Conservation (phyloP, 2,113 vertebrate genomes). For the Microcebus jonahi region DNA sequence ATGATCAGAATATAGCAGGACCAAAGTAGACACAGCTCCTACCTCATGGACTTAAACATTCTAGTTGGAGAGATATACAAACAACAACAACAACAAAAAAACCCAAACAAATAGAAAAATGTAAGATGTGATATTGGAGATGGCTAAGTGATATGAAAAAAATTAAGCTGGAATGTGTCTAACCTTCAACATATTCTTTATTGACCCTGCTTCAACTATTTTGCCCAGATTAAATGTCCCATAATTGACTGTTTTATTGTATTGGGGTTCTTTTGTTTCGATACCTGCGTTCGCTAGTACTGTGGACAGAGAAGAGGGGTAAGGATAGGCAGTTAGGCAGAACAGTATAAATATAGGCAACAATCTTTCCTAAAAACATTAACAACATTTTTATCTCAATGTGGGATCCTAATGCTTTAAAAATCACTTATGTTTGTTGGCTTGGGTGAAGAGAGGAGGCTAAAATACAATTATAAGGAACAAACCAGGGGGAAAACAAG, state of each 20-base stretch:
- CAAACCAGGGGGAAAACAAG: not conserved
- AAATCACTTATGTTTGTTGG: not conserved
- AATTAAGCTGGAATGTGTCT: not conserved
- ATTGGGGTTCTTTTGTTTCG: not conserved
- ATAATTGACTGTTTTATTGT: not conserved
- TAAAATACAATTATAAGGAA: not conserved
- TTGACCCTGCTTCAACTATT: not conserved
- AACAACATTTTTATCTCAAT: not conserved
- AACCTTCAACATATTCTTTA: not conserved
- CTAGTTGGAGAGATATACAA: not conserved
- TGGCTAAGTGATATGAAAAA: not conserved
- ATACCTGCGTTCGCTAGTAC: not conserved
- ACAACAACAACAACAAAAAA: not conserved
- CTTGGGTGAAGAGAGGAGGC: not conserved
- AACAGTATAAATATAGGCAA: not conserved
- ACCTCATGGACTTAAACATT: not conserved
- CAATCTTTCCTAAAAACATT: not conserved
- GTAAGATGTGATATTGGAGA: not conserved
- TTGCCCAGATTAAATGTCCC: not conserved
- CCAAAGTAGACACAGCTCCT: not conserved
- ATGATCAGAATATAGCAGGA: not conserved
- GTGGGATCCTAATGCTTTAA: not conserved
- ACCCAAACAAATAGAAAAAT: not conserved
- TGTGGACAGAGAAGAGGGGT: not conserved
- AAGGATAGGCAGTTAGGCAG: not conserved